Base-by-base conservation (phyloP, 2,888 invertebrate species). In the Trissolcus brochymenae region DNA sequence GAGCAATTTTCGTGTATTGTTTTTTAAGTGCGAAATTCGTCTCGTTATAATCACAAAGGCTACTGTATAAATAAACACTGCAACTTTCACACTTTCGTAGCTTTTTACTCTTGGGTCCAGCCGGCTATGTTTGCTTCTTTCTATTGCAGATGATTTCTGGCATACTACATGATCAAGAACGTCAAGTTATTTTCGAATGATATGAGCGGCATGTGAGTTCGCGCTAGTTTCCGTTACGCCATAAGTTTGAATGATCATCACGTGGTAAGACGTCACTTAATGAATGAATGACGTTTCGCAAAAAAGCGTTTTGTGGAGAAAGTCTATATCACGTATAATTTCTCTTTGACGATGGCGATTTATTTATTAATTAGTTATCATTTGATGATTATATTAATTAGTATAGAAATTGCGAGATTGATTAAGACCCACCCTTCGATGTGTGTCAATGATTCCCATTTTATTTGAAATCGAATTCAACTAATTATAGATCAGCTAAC, bases 181-280 rank as follows among this genome's bases (percentile, higher is more conserved):
- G 64, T 40, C 53, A 62, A 79, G 82, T 81, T 84, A 84, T 84
- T 84, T 81, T 80, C 83, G 80, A 76, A 80, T 76, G 77, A 79
- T 78, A 80, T 81, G 81, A 79, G 70, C 68, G 60, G 80, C 77
- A 68, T 80, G 79, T 76, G 80, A 77, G 76, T 77, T 80, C 77
- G 74, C 66, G 57, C 60, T 65, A 70, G 79, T 78, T 80, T 84
- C 81, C 80, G 83, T 84, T 84, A 84, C 84, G 83, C 83, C 79
- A 73, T 67, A 71, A 74, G 76, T 60, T 66, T 68, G 74, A 80
- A 55, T 57, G 64, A 77, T 67, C 66, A 79, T 81, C 81, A 79
- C 82, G 81, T 82, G 81, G 76, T 77, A 74, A 79, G 79, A 78
- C 68, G 50, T 19, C 51, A 57, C 62, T 67, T 68, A 73, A 72